These are phyloP conservation scores for Pediacus dermestoides DNA, from an alignment of 2,888 invertebrate species.

Conservation along the genomic window DNA sequence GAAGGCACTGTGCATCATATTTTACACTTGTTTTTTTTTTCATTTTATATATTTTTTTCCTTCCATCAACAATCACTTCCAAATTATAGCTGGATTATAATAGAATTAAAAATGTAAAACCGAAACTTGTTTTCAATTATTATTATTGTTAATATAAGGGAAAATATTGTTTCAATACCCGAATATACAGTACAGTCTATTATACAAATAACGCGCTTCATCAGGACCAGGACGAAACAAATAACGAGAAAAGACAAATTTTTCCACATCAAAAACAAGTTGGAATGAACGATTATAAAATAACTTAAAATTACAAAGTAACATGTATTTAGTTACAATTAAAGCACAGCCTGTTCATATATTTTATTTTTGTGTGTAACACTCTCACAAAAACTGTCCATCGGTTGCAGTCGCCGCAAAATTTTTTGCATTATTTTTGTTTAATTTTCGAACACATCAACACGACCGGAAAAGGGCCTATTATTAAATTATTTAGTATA, in stretches of 20 bases:
- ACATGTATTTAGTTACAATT: constrained; percentile 36
- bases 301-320: constrained; percentile 34
- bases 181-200: too few species aligned
- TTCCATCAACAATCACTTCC: constrained; percentile 8
- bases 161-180: too few species aligned
- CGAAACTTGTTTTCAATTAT: too few species aligned
- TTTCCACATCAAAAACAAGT: constrained; percentile 37
- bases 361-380: constrained; percentile 1
- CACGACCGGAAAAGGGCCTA: too few species aligned
- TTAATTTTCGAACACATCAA: too few species aligned
- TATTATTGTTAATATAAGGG: too few species aligned
- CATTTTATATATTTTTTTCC: constrained; percentile 4
- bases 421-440: too few species aligned
- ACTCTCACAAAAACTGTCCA: background rate
- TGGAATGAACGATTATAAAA: constrained; percentile 40
- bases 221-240: too few species aligned
- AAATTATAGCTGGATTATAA: constrained; percentile 6
- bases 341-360: constrained; percentile 42
- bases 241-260: too few species aligned
- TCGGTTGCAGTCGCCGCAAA: too few species aligned
- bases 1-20: constrained; percentile 42
- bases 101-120: constrained; percentile 6
- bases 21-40: constrained; percentile 3
- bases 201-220: too few species aligned
- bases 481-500: too few species aligned